A percentile compares a stretch with the other conserved stretches of the same genome.
phyloP scores from a whole-genome alignment of 92 coral and sea anemone species.

The Porites evermanni region DNA sequence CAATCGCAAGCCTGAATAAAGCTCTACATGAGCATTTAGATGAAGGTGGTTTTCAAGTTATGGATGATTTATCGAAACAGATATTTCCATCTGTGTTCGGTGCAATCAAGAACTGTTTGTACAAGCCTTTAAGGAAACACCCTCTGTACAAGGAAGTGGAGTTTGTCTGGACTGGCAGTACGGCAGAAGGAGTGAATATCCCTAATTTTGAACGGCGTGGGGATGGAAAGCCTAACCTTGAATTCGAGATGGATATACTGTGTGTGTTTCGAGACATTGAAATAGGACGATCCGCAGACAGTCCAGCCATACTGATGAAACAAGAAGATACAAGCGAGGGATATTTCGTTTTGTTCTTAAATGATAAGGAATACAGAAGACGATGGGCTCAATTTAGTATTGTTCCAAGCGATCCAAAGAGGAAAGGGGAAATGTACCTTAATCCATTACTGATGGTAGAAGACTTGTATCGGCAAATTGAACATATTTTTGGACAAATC shows the following conservation, averaged over 20 bases:
- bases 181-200: slow-evolving; percentile 56
- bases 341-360: slow-evolving; percentile 47
- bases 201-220: slow-evolving; percentile 54
- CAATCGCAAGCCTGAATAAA: slow-evolving; percentile 34
- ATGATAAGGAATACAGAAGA: slow-evolving; percentile 37
- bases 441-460: slow-evolving; percentile 51
- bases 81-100: slow-evolving; percentile 46
- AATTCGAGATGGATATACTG: slow-evolving; percentile 54
- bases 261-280: slow-evolving; percentile 56
- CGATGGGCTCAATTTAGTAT: slow-evolving; percentile 39
- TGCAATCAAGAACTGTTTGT: slow-evolving; percentile 49
- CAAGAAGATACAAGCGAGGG: slow-evolving; percentile 53
- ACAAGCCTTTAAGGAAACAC: slow-evolving; percentile 50
- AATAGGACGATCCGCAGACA: slow-evolving; percentile 29
- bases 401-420: slow-evolving; percentile 42
- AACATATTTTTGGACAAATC: slow-evolving; percentile 58
- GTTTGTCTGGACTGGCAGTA: slow-evolving; percentile 58
- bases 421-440: slow-evolving; percentile 50
- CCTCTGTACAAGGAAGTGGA: slow-evolving; percentile 46
- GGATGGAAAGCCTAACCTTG: slow-evolving; percentile 38
- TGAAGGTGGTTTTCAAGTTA: slow-evolving; percentile 31
- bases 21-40: slow-evolving; percentile 38
- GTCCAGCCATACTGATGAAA: slow-evolving; percentile 49
- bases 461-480: slow-evolving; percentile 52
- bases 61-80: slow-evolving; percentile 48